Evolutionary conservation across 2,888 invertebrate species (phyloP).

Genomic region (Heliconius ethilla): DNA sequence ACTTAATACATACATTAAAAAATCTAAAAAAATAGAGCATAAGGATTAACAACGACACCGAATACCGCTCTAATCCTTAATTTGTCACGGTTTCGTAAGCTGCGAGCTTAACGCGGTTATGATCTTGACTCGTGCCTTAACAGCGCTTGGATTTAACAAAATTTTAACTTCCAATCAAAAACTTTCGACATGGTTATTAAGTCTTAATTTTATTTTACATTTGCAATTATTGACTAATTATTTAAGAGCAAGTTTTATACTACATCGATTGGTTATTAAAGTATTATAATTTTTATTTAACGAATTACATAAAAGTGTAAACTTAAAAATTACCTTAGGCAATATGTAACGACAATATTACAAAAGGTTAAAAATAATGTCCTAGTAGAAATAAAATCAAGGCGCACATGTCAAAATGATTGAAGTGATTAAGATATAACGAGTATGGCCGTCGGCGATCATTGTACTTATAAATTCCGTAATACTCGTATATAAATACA

Average conservation of each 20-base stretch:
- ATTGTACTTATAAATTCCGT: slow-evolving; percentile 27
- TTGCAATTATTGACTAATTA: not conserved
- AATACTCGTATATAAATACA: not conserved
- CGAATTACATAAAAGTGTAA: not conserved
- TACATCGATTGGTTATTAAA: not conserved
- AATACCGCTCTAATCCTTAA: slow-evolving; percentile 60
- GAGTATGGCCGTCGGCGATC: slow-evolving; percentile 30
- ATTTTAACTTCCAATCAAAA: not conserved
- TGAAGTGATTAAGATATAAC: slow-evolving; percentile 31
- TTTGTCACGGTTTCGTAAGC: slow-evolving; percentile 67
- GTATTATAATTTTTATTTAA: not conserved
- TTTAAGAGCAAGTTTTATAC: not conserved
- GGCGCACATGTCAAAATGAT: slow-evolving; percentile 32
- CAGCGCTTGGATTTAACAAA: slow-evolving; percentile 3
- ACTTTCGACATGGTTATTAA: slow-evolving; percentile 2
- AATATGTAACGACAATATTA: not conserved
- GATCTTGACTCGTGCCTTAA: slow-evolving; percentile 34
- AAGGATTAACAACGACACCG: slow-evolving; percentile 40
- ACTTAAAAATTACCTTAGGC: not conserved
- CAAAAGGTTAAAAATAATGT: slow-evolving; percentile 24
- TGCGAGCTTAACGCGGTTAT: slow-evolving; percentile 41
- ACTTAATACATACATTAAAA: not conserved
- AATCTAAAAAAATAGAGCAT: not conserved
- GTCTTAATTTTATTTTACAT: slow-evolving; percentile 26
- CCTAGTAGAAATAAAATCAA: slow-evolving; percentile 29